A percentile compares a stretch with the other conserved stretches of the same genome.
phyloP scores from a whole-genome alignment of 2,888 invertebrate genomes.

The Drymonia ruficornis region DNA sequence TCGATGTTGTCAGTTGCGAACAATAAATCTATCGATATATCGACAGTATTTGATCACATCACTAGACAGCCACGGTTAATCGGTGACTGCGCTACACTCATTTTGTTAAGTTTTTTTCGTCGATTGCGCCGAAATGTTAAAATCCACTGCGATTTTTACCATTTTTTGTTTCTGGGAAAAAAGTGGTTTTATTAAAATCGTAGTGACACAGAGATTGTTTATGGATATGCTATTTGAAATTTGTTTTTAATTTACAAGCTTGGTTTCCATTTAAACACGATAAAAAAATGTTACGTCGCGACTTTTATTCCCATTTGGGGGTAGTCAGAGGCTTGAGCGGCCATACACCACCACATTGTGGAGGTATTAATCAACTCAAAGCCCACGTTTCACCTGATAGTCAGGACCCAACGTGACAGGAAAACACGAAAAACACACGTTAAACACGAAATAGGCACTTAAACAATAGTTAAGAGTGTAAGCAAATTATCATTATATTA shows the following conservation, averaged over 20 bases:
- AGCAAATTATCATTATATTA: too few species aligned
- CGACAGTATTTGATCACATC: constrained; percentile 16
- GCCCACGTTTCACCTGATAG: too few species aligned
- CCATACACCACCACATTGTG: too few species aligned
- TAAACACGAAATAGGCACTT: too few species aligned
- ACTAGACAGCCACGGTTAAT: constrained; percentile 44
- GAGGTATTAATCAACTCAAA: too few species aligned
- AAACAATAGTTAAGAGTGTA: too few species aligned
- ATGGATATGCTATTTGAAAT: not conserved
- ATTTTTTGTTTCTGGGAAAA: constrained; percentile 4
- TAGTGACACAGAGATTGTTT: not conserved
- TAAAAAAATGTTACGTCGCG: constrained; percentile 26
- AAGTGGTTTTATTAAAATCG: constrained; percentile 4
- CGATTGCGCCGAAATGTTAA: constrained; percentile 27
- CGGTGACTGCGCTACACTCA: constrained; percentile 43
- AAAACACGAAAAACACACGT: too few species aligned
- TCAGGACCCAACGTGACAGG: too few species aligned
- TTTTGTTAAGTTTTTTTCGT: constrained; percentile 40
- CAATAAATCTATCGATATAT: not conserved
- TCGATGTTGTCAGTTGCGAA: too few species aligned
- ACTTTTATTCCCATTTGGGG: too few species aligned
- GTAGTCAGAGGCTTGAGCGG: too few species aligned
- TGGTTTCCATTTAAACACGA: constrained; percentile 10
- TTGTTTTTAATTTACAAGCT: not conserved
- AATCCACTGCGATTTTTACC: constrained; percentile 10